A percentile compares a stretch with the other conserved stretches of the same genome.
Evolutionary conservation across 1,140 invertebrate genomes (phyloP).

Genomic region (Probaryconus sp.): DNA sequence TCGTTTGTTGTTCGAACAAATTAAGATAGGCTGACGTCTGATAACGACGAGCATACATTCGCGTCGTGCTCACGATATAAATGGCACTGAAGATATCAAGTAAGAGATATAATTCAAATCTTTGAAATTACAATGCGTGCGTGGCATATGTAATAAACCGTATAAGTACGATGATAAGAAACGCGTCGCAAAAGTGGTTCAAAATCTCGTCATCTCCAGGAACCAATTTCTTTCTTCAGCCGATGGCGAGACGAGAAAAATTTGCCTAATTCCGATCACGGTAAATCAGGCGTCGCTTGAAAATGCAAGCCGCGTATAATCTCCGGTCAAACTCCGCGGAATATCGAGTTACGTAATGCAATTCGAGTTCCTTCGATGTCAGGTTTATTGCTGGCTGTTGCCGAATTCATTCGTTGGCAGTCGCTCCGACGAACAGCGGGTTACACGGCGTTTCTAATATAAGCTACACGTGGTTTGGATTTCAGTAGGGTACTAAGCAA

Average conservation of each 20-base stretch:
- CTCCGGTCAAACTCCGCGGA: background rate
- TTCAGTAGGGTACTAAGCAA: slow-evolving; percentile 42
- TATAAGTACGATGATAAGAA: slow-evolving; percentile 1
- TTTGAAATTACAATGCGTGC: slow-evolving; percentile 15
- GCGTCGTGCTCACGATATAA: slow-evolving; percentile 1
- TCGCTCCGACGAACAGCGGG: background rate
- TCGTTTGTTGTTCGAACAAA: background rate
- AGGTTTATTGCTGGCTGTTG: slow-evolving; percentile 5
- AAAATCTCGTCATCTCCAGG: background rate
- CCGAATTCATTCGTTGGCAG: slow-evolving; percentile 13
- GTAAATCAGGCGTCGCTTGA: background rate
- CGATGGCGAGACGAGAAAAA: background rate
- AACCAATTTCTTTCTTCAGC: background rate
- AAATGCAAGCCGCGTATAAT: background rate
- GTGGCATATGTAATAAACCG: slow-evolving; percentile 10
- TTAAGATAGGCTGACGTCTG: background rate
- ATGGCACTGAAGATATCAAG: slow-evolving; percentile 5
- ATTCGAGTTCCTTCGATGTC: background rate
- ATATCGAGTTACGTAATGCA: background rate
- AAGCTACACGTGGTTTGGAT: slow-evolving; percentile 41
- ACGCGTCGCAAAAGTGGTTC: background rate
- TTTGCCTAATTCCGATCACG: background rate
- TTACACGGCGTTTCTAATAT: slow-evolving; percentile 27
- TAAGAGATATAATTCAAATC: slow-evolving; percentile 1
- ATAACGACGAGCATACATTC: background rate